These are phyloP conservation scores for Heliconius hermathena DNA, from an alignment of 1,140 invertebrate genomes.

Conservation along the genomic window DNA sequence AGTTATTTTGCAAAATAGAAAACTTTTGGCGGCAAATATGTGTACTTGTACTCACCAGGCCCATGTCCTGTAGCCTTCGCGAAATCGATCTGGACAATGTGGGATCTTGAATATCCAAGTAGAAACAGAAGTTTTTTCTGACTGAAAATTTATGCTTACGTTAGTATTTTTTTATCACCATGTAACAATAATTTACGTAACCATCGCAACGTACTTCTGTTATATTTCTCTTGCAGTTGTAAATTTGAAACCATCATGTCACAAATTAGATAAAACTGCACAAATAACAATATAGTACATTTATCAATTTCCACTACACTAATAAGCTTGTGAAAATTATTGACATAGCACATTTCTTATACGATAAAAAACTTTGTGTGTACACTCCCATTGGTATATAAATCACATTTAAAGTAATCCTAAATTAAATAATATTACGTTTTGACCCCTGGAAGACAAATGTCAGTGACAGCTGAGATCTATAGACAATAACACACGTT, in stretches of 20 bases:
- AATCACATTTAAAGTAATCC: conserved; percentile 28
- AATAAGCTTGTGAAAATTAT: background rate
- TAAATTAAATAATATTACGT: conserved; percentile 56
- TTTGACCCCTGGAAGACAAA: conserved; percentile 65
- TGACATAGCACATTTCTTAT: background rate
- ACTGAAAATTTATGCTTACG: conserved; percentile 56
- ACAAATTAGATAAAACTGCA: conserved; percentile 37
- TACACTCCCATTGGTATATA: conserved; percentile 25
- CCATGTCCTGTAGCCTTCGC: conserved; percentile 85
- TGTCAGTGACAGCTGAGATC: conserved; percentile 77
- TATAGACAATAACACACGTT: conserved; percentile 56
- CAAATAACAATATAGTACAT: conserved; percentile 36
- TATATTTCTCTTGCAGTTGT: conserved; percentile 72
- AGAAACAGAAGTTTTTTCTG: conserved; percentile 84
- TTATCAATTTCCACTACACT: conserved; percentile 27
- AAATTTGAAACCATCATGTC: conserved; percentile 72
- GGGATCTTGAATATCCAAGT: conserved; percentile 87
- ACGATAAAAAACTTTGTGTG: background rate
- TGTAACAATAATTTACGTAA: conserved; percentile 45
- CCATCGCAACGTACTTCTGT: conserved; percentile 60
- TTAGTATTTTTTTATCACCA: conserved; percentile 28
- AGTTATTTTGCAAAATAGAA: conserved; percentile 37
- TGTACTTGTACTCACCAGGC: conserved; percentile 82
- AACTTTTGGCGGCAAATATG: conserved; percentile 60
- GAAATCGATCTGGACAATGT: conserved; percentile 83